These are phyloP conservation scores for Coracopsis vasa DNA, from an alignment of 2,113 vertebrate species.

Conservation along the genomic window DNA sequence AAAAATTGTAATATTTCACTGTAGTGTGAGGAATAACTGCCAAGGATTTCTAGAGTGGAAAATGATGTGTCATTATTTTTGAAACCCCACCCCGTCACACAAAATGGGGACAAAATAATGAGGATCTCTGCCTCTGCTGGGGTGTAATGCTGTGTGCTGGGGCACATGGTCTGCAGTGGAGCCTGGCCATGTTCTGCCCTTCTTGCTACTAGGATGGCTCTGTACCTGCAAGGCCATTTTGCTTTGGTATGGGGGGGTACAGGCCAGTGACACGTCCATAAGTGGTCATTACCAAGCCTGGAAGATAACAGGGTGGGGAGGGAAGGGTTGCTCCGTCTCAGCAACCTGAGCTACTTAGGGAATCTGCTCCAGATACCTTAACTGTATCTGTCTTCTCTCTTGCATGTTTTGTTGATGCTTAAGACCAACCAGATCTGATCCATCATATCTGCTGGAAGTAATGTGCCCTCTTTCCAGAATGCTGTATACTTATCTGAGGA, in stretches of 20 bases:
- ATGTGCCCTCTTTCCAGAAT: not conserved
- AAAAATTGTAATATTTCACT: not conserved
- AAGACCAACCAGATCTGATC: not conserved
- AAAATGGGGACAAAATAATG: not conserved
- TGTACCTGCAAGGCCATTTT: not conserved
- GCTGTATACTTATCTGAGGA: not conserved
- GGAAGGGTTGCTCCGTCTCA: not conserved
- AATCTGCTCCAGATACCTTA: not conserved
- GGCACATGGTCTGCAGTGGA: not conserved
- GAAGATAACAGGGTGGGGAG: not conserved
- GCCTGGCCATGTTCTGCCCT: not conserved
- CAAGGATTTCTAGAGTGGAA: not conserved
- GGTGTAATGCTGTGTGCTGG: too few relatives aligned
- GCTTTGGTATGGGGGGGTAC: not conserved
- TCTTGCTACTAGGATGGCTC: not conserved
- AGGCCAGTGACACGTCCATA: rapidly evolving
- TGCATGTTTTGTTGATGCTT: not conserved
- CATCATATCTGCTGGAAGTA: not conserved
- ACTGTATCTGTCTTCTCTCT: not conserved
- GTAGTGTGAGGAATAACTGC: not conserved
- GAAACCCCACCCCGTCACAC: rapidly evolving
- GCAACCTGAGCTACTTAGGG: not conserved
- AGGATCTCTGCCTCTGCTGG: not conserved
- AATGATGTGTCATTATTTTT: not conserved
- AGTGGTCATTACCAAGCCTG: not conserved